Conservation (phyloP, 2,797 vertebrate genomes). For the Knipowitschia caucasica region DNA sequence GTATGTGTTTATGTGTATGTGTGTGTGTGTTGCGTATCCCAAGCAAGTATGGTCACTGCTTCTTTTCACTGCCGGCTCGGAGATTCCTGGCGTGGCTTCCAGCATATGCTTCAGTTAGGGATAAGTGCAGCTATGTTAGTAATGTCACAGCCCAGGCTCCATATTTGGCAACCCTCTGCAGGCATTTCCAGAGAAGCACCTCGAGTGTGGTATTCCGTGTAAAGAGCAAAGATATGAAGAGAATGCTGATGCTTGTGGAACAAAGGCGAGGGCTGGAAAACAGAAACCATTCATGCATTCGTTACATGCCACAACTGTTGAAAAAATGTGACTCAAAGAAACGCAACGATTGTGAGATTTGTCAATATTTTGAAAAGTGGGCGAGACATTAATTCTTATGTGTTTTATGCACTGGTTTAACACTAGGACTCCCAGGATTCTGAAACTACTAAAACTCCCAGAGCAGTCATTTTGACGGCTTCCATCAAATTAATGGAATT, state of each 20-base stretch:
- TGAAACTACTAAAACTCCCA: too few species aligned
- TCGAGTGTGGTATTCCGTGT: slow-evolving; percentile 46
- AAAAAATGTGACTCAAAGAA: slow-evolving; percentile 4
- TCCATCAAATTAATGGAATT: too few species aligned
- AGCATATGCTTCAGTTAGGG: slow-evolving; percentile 67
- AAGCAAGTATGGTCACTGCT: slow-evolving; percentile 36
- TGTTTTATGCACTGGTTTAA: too few species aligned
- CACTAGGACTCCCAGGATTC: too few species aligned
- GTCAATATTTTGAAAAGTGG: not conserved
- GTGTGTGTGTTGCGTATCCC: slow-evolving; percentile 12
- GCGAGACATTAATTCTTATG: not conserved
- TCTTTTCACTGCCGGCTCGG: slow-evolving; percentile 30
- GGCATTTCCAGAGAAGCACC: slow-evolving; percentile 47
- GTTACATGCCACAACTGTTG: slow-evolving; percentile 26
- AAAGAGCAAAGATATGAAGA: slow-evolving; percentile 57
- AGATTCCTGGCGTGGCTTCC: slow-evolving; percentile 61
- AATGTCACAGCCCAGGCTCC: slow-evolving; percentile 60
- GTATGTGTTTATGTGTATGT: slow-evolving; percentile 19
- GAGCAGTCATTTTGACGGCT: too few species aligned
- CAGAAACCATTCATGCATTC: slow-evolving; percentile 27
- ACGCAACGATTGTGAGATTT: slow-evolving; percentile 12
- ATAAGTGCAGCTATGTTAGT: slow-evolving; percentile 70
- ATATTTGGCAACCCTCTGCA: slow-evolving; percentile 63
- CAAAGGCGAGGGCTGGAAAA: slow-evolving; percentile 14
- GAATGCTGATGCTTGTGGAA: slow-evolving; percentile 43